Conservation (phyloP, 2,113 vertebrate genomes). For the Columba livia region DNA sequence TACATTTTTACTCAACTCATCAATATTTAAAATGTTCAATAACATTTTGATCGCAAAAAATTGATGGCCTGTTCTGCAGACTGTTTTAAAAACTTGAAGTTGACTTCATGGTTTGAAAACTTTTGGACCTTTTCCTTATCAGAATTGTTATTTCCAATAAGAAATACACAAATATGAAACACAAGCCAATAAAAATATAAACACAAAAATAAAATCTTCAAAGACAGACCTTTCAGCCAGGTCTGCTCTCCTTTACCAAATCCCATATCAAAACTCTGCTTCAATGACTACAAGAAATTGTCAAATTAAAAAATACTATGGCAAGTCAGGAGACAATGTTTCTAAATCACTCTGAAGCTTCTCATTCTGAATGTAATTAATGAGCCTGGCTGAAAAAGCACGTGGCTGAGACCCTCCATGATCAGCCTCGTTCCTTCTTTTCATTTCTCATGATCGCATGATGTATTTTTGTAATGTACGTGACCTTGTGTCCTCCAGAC, state of each 20-base stretch:
- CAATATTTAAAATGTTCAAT: neutral
- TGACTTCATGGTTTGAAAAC: slow-evolving; percentile 18
- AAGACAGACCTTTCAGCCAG: neutral
- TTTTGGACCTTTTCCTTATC: slow-evolving; percentile 19
- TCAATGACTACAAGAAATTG: neutral
- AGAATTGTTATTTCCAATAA: neutral
- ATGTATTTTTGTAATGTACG: neutral
- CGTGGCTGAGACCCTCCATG: fast-evolving
- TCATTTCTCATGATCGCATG: fast-evolving
- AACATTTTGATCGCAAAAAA: neutral
- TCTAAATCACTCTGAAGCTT: neutral
- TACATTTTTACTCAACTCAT: neutral
- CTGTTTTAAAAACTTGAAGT: slow-evolving; percentile 5
- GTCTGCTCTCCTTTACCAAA: slow-evolving; percentile 7
- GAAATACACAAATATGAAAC: slow-evolving; percentile 11
- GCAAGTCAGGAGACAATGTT: neutral
- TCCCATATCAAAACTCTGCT: neutral
- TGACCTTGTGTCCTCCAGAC: neutral
- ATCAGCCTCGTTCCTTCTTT: neutral
- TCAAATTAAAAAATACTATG: neutral
- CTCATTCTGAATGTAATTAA: neutral
- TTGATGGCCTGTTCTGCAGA: neutral
- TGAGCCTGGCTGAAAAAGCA: neutral
- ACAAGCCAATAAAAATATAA: slow-evolving; percentile 27
- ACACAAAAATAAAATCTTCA: slow-evolving; percentile 33